phyloP scores from a whole-genome alignment of 2,888 invertebrate genomes.

The Xanthia togata region DNA sequence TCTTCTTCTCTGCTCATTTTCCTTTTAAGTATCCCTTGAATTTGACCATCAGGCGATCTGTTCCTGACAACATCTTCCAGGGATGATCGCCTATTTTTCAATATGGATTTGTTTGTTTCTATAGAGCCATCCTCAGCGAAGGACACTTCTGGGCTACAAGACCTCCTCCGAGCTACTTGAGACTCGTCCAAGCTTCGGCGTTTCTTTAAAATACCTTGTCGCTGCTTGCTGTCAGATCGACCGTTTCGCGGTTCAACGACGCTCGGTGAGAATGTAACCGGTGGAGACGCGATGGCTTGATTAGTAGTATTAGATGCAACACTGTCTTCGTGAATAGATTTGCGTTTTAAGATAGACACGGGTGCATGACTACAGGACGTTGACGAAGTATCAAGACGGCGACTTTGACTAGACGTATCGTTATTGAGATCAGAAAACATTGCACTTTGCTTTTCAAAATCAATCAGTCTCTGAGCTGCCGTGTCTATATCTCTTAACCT shows the following conservation, averaged over 20 bases:
- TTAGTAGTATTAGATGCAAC: constrained; percentile 86
- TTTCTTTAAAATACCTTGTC: constrained; percentile 95
- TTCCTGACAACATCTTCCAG: constrained; percentile 93
- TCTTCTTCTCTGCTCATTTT: constrained; percentile 92
- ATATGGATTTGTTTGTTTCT: constrained; percentile 92
- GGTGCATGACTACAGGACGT: constrained; percentile 85
- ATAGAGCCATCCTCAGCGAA: constrained; percentile 89
- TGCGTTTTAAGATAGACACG: constrained; percentile 93
- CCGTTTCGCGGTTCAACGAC: constrained; percentile 92
- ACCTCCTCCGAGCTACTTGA: constrained; percentile 92
- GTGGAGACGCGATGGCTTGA: constrained; percentile 91
- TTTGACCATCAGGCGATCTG: constrained; percentile 92
- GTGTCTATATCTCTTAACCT: constrained; percentile 88
- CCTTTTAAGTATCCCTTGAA: constrained; percentile 93
- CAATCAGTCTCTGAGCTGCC: constrained; percentile 89
- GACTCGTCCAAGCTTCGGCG: constrained; percentile 95
- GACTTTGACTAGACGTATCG: constrained; percentile 89
- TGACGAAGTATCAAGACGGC: constrained; percentile 84
- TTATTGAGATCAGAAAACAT: constrained; percentile 90
- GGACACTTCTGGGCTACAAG: constrained; percentile 93
- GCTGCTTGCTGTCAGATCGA: constrained; percentile 89
- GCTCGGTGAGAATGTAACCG: constrained; percentile 95
- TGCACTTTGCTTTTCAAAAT: constrained; percentile 90
- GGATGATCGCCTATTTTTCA: constrained; percentile 93
- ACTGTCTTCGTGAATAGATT: constrained; percentile 90